phyloP scores from a whole-genome alignment of 2,797 vertebrate species.

The Sphenopsis melanotis region DNA sequence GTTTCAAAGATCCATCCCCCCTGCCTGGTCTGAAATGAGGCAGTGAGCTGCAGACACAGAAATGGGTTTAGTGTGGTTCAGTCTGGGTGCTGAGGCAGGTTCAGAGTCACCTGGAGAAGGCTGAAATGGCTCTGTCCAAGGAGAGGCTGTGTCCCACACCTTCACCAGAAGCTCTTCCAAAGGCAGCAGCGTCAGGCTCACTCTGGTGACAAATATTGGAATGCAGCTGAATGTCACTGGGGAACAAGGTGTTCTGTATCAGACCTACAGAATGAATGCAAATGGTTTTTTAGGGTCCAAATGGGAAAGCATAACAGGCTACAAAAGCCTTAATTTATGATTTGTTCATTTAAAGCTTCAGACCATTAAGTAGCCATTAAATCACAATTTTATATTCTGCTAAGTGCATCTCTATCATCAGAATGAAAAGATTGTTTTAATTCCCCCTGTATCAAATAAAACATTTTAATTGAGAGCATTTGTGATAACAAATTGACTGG shows the following conservation, averaged over 20 bases:
- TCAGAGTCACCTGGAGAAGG: not conserved
- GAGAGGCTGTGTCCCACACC: not conserved
- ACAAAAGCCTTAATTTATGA: conserved; percentile 42
- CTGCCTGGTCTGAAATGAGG: not conserved
- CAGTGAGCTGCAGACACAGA: not conserved
- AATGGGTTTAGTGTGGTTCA: not conserved
- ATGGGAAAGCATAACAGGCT: conserved; percentile 18
- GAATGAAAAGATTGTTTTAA: conserved; percentile 58
- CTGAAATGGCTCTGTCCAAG: not conserved
- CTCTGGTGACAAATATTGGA: not conserved
- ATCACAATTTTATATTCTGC: conserved; percentile 29
- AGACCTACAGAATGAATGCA: not conserved
- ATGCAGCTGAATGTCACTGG: not conserved
- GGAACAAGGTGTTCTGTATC: not conserved
- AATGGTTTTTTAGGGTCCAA: conserved; percentile 25
- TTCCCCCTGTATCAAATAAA: conserved; percentile 27
- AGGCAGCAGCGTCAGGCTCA: not conserved
- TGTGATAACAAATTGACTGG: conserved; percentile 33
- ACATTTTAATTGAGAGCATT: conserved; percentile 41
- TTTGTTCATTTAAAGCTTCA: conserved; percentile 43
- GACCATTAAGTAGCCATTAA: conserved; percentile 37
- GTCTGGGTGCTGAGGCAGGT: not conserved
- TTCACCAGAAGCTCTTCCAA: not conserved
- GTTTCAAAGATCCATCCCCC: not conserved
- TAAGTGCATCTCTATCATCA: conserved; percentile 23